phyloP scores from a whole-genome alignment of 2,113 vertebrate genomes.

The Mustelus asterias region DNA sequence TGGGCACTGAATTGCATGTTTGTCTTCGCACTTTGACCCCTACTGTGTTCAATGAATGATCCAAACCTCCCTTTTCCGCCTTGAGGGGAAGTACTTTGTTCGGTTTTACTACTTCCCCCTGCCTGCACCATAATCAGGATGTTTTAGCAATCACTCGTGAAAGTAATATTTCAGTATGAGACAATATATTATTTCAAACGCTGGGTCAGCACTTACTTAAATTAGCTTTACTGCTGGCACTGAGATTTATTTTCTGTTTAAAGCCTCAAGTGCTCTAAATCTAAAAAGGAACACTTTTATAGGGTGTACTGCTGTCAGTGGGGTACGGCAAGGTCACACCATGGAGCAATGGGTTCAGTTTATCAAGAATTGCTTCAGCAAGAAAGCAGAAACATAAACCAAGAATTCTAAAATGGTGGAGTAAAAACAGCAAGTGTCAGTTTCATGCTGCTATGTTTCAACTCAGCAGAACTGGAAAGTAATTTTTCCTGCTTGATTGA shows the following conservation, averaged over 20 bases:
- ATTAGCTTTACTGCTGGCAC: background rate
- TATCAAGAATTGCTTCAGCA: background rate
- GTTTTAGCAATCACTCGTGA: background rate
- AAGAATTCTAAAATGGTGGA: background rate
- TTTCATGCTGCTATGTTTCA: background rate
- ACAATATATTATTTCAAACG: background rate
- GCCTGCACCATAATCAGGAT: background rate
- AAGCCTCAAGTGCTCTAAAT: background rate
- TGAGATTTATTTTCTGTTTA: background rate
- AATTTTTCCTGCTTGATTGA: background rate
- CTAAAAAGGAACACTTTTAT: background rate
- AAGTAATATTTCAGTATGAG: background rate
- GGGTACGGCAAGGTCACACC: background rate
- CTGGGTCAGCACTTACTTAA: background rate
- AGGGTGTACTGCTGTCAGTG: background rate
- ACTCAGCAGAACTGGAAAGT: background rate
- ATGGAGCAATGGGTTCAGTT: background rate
- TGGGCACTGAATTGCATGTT: background rate
- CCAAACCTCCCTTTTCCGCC: background rate
- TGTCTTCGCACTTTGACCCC: background rate
- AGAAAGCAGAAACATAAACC: background rate
- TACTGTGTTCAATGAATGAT: background rate
- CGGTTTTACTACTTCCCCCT: background rate
- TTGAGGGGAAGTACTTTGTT: background rate
- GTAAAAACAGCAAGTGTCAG: background rate